These are phyloP conservation scores for Choloepus hoffmanni DNA, from an alignment of 2,113 vertebrate species.

Conservation along the genomic window DNA sequence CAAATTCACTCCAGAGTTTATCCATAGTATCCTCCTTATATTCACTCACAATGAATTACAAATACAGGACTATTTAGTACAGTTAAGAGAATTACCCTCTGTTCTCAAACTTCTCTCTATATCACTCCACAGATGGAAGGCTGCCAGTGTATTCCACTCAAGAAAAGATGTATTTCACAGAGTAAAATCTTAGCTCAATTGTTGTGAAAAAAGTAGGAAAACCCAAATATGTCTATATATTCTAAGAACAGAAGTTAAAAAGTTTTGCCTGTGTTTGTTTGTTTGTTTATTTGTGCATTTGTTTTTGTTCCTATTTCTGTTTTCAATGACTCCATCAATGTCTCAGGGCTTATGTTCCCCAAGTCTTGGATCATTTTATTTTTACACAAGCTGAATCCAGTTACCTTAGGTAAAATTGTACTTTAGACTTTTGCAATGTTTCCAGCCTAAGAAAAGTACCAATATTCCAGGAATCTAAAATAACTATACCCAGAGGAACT, in stretches of 20 bases:
- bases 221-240: not conserved
- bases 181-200: not conserved
- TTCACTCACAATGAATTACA: not conserved
- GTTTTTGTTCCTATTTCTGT: not conserved
- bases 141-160: not conserved
- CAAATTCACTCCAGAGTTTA: not conserved
- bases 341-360: not conserved
- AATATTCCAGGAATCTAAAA: constrained; percentile 47
- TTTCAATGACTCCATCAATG: not conserved
- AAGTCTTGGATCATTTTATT: constrained; percentile 25
- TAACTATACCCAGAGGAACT: constrained; percentile 37
- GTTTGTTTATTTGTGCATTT: not conserved
- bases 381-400: not conserved
- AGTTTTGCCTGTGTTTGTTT: not conserved
- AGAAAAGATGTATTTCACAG: constrained; percentile 1
- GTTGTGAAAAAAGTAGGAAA: not conserved
- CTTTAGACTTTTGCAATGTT: constrained; percentile 50
- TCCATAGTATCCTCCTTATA: not conserved
- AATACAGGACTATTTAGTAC: not conserved
- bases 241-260: not conserved
- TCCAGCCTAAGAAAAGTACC: constrained; percentile 63
- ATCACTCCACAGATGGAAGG: not conserved
- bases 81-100: not conserved
- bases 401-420: constrained; percentile 25
- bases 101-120: not conserved